These are phyloP conservation scores for Allobates femoralis DNA, from an alignment of 2,797 vertebrate species.

Conservation along the genomic window DNA sequence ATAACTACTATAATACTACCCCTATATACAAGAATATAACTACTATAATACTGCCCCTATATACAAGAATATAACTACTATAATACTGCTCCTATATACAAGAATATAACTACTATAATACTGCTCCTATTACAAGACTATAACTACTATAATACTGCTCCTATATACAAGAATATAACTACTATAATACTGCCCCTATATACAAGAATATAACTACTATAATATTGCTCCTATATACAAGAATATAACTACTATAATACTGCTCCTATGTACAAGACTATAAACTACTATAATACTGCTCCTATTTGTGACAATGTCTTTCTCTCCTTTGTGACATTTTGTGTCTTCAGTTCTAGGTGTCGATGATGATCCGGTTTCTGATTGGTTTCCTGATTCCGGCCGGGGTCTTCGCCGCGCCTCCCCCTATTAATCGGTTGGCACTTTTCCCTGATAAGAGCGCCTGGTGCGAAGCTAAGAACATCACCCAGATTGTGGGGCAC, in stretches of 20 bases:
- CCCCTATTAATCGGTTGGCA: constrained; percentile 95
- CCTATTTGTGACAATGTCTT: too few relatives aligned
- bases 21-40: constrained; percentile 14
- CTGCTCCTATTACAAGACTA: constrained; percentile 8
- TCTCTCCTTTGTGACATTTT: neutral
- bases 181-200: constrained; percentile 11
- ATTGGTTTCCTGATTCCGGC: constrained; percentile 74
- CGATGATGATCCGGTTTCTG: constrained; percentile 78
- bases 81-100: constrained; percentile 17
- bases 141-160: constrained; percentile 7
- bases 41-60: constrained; percentile 15
- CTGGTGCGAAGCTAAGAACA: constrained; percentile 99
- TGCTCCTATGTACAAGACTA: too few relatives aligned
- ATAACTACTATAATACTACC: constrained; percentile 15
- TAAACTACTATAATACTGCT: neutral
- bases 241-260: too few relatives aligned
- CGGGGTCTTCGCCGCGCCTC: constrained; percentile 84
- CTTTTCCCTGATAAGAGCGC: constrained; percentile 98
- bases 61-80: constrained; percentile 16
- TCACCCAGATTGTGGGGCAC: constrained; percentile 99
- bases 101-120: constrained; percentile 22
- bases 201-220: constrained; percentile 15
- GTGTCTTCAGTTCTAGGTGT: constrained; percentile 57
- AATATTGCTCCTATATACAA: neutral
- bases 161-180: constrained; percentile 15